Percentiles rank a stretch among this genome's conserved stretches.
Evolutionary conservation across 2,797 vertebrate genomes (phyloP).

Genomic region (Dipus sagitta): DNA sequence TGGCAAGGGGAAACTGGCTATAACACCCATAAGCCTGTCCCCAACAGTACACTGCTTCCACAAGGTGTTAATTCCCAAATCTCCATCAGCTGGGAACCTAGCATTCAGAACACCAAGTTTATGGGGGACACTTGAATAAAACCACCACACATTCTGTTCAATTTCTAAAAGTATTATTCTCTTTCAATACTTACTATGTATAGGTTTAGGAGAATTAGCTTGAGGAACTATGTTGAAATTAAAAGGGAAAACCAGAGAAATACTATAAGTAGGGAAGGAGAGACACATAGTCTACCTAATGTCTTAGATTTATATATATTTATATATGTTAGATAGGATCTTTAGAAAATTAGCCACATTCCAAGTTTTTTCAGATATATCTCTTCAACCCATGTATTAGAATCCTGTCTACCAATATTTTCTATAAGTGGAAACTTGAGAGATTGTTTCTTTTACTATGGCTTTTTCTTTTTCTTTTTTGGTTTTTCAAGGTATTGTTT

Average conservation of each 20-base stretch:
- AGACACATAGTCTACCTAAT: no score
- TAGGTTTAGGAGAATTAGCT: neutral
- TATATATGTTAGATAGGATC: neutral
- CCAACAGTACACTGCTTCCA: no score
- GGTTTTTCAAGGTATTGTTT: no score
- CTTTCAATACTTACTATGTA: neutral
- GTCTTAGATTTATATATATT: neutral
- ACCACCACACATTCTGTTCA: no score
- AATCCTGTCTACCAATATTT: neutral
- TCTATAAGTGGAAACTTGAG: neutral
- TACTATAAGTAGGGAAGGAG: neutral
- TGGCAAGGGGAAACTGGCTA: no score
- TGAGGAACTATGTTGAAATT: neutral
- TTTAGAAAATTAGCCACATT: neutral
- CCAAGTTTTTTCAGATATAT: neutral
- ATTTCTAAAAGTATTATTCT: neutral
- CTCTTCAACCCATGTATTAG: neutral
- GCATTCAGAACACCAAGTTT: no score
- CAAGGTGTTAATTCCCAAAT: no score
- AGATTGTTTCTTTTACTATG: neutral
- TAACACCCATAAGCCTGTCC: no score
- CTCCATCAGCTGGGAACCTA: no score
- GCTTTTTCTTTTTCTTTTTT: no score
- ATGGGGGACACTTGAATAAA: no score
- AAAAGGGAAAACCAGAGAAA: neutral